Conservation (phyloP, 2,797 vertebrate species). For the Falco cherrug region DNA sequence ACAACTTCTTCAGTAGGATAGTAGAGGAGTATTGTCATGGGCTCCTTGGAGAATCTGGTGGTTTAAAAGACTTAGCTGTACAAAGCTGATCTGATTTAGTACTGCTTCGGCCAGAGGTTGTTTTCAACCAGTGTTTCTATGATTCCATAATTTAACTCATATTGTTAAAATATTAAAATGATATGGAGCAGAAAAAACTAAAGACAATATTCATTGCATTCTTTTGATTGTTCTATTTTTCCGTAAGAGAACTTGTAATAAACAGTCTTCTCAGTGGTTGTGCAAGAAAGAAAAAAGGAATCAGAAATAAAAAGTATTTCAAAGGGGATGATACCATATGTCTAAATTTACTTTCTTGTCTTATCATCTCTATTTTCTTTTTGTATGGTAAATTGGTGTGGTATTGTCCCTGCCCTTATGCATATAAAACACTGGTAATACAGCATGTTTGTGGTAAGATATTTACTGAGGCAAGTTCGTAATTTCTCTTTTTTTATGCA, state of each 20-base stretch:
- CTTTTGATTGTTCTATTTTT: background rate
- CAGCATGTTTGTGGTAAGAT: background rate
- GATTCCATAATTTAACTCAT: background rate
- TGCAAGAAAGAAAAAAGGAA: background rate
- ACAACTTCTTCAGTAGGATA: background rate
- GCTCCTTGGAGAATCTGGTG: background rate
- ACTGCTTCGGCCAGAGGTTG: background rate
- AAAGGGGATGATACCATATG: background rate
- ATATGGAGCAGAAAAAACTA: background rate
- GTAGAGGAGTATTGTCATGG: background rate
- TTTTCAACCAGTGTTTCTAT: background rate
- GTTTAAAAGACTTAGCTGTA: background rate
- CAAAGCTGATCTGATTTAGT: background rate
- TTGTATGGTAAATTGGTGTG: background rate
- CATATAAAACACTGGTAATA: background rate
- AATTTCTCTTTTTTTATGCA: background rate
- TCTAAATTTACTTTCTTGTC: background rate
- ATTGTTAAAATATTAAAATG: background rate
- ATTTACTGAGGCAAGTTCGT: background rate
- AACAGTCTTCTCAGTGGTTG: background rate
- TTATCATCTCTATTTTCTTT: background rate
- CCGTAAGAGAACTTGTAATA: background rate
- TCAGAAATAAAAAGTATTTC: background rate
- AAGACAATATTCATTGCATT: background rate
- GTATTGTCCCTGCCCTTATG: background rate